A percentile compares a stretch with the other conserved stretches of the same genome.
Conservation (phyloP, 2,888 invertebrate species). For the Didymodactylos carnosus region DNA sequence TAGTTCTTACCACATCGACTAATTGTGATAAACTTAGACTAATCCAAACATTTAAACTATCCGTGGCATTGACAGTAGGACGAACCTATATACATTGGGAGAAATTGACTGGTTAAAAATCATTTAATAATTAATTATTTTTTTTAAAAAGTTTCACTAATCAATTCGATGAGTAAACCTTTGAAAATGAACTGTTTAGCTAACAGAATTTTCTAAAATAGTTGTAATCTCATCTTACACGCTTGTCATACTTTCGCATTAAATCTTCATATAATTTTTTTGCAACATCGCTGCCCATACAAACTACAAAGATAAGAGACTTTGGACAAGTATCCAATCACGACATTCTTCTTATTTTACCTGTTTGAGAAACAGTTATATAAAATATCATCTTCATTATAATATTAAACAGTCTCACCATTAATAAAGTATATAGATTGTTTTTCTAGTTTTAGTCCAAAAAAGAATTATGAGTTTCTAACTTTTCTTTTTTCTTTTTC, state of each 20-base stretch:
- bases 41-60: not conserved
- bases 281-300: not conserved
- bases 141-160: too few relatives aligned
- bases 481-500: too few relatives aligned
- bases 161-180: too few relatives aligned
- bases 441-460: too few relatives aligned
- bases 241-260: not conserved
- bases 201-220: not conserved
- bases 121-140: not conserved
- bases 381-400: too few relatives aligned
- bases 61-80: slow-evolving; percentile 23
- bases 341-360: too few relatives aligned
- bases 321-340: too few relatives aligned
- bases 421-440: too few relatives aligned
- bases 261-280: not conserved
- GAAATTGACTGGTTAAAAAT: not conserved
- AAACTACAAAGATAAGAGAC: too few relatives aligned
- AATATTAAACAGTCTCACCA: too few relatives aligned
- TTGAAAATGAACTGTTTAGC: not conserved
- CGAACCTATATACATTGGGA: not conserved
- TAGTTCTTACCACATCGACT: slow-evolving; percentile 35
- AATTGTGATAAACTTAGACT: slow-evolving; percentile 13
- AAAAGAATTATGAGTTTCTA: too few relatives aligned
- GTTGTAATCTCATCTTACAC: not conserved
- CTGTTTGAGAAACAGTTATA: too few relatives aligned